phyloP scores from a whole-genome alignment of 2,888 invertebrate species.

The Tenodera sinensis region DNA sequence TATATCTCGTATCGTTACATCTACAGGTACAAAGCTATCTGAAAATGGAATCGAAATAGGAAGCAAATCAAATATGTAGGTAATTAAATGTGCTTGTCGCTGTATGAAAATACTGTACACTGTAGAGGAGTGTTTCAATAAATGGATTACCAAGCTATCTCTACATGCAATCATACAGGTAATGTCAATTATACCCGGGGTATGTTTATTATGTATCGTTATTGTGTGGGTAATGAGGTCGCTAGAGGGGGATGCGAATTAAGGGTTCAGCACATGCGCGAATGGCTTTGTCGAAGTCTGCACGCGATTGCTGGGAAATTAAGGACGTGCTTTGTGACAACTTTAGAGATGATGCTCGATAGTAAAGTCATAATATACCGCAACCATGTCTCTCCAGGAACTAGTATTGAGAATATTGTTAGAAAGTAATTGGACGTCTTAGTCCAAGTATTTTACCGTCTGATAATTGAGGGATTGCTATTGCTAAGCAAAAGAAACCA shows the following conservation, averaged over 20 bases:
- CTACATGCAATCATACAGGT: background rate
- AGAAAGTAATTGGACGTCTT: too few relatives aligned
- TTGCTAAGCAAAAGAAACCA: too few relatives aligned
- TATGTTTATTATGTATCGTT: background rate
- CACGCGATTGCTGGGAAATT: background rate
- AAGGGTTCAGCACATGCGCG: background rate
- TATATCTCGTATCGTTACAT: too few relatives aligned
- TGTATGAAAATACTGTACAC: background rate
- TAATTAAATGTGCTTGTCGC: background rate
- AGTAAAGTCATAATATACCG: background rate
- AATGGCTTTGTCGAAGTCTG: background rate
- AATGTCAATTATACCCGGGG: background rate
- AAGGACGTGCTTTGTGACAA: background rate
- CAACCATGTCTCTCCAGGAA: too few relatives aligned
- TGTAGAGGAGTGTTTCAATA: background rate
- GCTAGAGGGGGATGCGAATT: background rate
- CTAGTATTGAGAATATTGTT: too few relatives aligned
- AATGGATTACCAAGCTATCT: background rate
- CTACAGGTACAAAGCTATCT: too few relatives aligned
- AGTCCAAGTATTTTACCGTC: too few relatives aligned
- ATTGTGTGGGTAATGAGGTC: background rate
- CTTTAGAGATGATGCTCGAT: background rate
- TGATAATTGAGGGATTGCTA: too few relatives aligned
- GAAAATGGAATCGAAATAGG: background rate
- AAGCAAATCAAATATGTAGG: background rate